These are phyloP conservation scores for Megalopta genalis DNA, from an alignment of 1,140 invertebrate genomes.

Conservation along the genomic window DNA sequence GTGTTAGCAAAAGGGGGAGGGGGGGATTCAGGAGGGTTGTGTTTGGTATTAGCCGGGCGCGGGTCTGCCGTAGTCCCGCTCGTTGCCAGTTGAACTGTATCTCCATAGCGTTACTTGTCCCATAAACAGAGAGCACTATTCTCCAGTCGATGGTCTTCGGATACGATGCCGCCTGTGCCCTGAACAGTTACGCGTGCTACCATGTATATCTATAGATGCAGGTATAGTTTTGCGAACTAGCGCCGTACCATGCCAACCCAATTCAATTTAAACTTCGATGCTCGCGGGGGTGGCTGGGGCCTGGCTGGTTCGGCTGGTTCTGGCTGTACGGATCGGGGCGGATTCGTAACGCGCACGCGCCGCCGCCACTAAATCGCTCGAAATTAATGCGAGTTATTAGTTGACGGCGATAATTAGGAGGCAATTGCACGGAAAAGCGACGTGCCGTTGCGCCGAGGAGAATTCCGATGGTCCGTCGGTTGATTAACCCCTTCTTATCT, in stretches of 20 bases:
- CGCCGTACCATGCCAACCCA: constrained; percentile 74
- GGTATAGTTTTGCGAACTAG: constrained; percentile 77
- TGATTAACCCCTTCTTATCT: constrained; percentile 37
- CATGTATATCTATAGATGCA: constrained; percentile 64
- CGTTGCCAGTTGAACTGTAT: constrained; percentile 76
- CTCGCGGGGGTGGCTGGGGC: constrained; percentile 41
- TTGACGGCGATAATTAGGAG: constrained; percentile 78
- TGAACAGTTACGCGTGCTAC: constrained; percentile 21
- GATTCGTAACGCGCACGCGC: constrained; percentile 66
- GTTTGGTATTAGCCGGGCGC: constrained; percentile 36
- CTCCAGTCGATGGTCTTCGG: constrained; percentile 79
- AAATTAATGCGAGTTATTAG: constrained; percentile 81
- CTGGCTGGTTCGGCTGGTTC: background rate
- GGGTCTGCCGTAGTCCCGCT: constrained; percentile 60
- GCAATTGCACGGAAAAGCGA: constrained; percentile 79
- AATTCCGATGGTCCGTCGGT: constrained; percentile 47
- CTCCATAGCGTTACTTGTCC: constrained; percentile 74
- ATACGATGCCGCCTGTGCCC: constrained; percentile 68
- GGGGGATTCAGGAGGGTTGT: constrained; percentile 51
- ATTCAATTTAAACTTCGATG: constrained; percentile 80
- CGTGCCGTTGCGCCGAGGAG: constrained; percentile 49
- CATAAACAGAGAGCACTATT: constrained; percentile 75
- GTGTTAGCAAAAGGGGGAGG: background rate
- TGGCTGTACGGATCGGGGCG: constrained; percentile 17
- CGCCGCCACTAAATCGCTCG: constrained; percentile 75